Evolutionary conservation across 2,113 vertebrate species (phyloP).

Genomic region (Zapus hudsonius): DNA sequence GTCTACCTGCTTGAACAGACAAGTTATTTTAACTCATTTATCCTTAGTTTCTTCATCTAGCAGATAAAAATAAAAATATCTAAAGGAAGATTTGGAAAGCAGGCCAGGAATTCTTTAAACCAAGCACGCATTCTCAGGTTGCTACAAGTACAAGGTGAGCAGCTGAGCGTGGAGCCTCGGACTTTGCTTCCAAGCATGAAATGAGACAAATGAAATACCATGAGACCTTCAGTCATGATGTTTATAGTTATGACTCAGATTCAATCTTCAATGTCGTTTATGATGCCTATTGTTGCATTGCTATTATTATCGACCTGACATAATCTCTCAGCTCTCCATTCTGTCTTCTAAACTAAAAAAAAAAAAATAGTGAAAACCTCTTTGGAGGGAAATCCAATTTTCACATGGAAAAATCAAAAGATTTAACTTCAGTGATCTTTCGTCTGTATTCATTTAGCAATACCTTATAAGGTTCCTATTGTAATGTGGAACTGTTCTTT

Average conservation of each 20-base stretch:
- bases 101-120: not conserved
- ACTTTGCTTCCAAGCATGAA: not conserved
- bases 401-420: constrained; percentile 1
- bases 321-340: not conserved
- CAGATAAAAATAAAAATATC: not conserved
- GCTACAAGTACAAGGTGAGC: rapidly evolving
- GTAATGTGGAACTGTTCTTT: constrained; percentile 18
- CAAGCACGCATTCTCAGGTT: not conserved
- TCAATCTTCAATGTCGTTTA: not conserved
- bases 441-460: constrained; percentile 51
- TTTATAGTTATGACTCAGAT: not conserved
- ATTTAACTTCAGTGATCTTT: not conserved
- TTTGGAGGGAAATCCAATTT: constrained; percentile 19
- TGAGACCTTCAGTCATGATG: not conserved
- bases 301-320: not conserved
- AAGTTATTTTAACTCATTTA: not conserved
- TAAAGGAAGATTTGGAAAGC: not conserved
- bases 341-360: constrained; percentile 41
- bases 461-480: not conserved
- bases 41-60: not conserved
- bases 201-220: not conserved
- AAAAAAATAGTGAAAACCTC: constrained; percentile 46
- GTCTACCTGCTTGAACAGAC: not conserved
- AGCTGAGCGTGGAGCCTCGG: not conserved
- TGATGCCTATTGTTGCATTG: constrained; percentile 12